Evolutionary conservation across 2,797 vertebrate genomes (phyloP), one percentile per base, ranked within the genome.

Genomic region (Myripristis murdjan): DNA sequence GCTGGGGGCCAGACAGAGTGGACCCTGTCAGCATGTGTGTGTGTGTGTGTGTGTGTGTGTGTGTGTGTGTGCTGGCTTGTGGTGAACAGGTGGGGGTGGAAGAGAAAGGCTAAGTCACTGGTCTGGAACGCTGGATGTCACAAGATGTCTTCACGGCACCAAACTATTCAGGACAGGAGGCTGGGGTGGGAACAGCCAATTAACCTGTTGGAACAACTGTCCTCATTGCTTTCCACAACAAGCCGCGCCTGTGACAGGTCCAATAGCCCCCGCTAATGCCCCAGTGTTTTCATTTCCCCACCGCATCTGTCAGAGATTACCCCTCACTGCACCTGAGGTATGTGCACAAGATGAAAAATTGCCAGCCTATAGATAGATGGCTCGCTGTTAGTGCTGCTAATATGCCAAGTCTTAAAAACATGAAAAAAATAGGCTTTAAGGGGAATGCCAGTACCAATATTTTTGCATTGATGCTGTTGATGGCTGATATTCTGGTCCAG

Each of bases 81-180:
- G 67, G 58, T 54, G 72, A 76, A 60, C 60, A 76, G 77, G 77
- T 73, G 86, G 76, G 78, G 78, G 77, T n/a, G 39, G 33, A 62
- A 9, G 23, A 69, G 57, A 75, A 63, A 47, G 70, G n/a, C 61
- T 15, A 46, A 75, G 73, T 82, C 81, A 72, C 37, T 18, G 63
- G 80, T 70, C 65, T 77, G 87, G 89, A 90, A 89, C 80, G 77
- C 55, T 62, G 69, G 71, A 63, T 81, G 83, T 87, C 83, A 88
- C 80, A 67, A 79, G 74, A 74, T 79, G 76, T 82, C 83, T 84
- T 83, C 75, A 63, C 68, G 44, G 72, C 75, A 70, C 64, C 22
- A 0, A 59, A 28, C 73, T 41, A 55, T 61, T 57, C 6, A 0
- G 53, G 62, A 65, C 12, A 15, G 41, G 59, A 60, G 31, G 8